Evolutionary conservation across 2,888 invertebrate genomes (phyloP).

Genomic region (Tetragonula carbonaria): DNA sequence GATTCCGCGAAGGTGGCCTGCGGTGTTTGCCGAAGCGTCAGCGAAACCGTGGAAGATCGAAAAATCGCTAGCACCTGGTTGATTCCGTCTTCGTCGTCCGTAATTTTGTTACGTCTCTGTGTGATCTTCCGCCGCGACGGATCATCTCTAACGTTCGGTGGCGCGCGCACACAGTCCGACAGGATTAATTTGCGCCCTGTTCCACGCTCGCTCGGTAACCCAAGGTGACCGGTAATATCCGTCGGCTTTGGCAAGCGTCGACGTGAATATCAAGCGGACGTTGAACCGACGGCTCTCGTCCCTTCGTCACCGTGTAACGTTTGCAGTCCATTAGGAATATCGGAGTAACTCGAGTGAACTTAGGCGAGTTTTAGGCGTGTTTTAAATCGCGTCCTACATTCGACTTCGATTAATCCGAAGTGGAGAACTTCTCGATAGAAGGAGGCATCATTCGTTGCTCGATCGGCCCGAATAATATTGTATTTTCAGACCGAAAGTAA

Average conservation of each 20-base stretch:
- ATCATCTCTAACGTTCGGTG: neutral
- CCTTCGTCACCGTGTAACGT: conserved; percentile 22
- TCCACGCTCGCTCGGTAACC: neutral
- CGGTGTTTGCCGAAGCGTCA: conserved; percentile 31
- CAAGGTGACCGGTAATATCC: conserved; percentile 32
- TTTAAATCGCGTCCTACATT: conserved; percentile 10
- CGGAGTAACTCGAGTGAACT: neutral
- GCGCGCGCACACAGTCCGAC: neutral
- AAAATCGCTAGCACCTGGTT: neutral
- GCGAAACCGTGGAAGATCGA: conserved; percentile 8
- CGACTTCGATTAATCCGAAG: neutral
- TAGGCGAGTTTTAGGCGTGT: neutral
- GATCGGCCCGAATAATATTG: too few species aligned
- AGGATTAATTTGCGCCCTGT: conserved; percentile 38
- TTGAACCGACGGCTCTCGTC: neutral
- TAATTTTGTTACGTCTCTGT: neutral
- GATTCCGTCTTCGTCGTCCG: neutral
- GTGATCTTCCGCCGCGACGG: neutral
- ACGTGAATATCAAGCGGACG: conserved; percentile 36
- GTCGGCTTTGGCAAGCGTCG: conserved; percentile 14
- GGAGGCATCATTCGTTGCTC: too few species aligned
- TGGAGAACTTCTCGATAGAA: too few species aligned
- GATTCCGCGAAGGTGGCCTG: conserved; percentile 3
- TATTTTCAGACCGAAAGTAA: too few species aligned
- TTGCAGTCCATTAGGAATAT: conserved; percentile 39